phyloP scores from a whole-genome alignment of 2,113 vertebrate species.

The Macroglossus sobrinus region DNA sequence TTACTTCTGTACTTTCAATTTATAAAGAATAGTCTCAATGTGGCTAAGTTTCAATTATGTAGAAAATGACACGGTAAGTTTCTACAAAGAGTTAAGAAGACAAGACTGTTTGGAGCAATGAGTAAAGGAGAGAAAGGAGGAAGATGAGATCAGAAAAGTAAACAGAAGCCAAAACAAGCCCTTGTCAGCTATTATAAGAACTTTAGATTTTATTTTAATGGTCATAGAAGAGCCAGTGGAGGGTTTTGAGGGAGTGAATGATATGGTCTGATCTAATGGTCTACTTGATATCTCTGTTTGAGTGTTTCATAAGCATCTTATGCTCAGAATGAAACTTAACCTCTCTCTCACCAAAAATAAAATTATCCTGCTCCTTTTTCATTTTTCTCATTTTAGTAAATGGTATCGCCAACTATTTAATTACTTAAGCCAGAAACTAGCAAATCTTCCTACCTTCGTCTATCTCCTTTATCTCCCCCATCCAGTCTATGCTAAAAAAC shows the following conservation, averaged over 20 bases:
- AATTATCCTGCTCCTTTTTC: neutral
- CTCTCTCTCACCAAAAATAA: neutral
- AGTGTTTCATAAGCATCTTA: neutral
- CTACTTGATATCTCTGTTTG: neutral
- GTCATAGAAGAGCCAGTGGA: neutral
- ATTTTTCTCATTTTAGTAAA: neutral
- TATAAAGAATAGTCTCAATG: neutral
- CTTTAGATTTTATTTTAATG: neutral
- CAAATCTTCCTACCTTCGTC: neutral
- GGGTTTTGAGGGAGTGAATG: neutral
- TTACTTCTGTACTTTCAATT: neutral
- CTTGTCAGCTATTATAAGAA: neutral
- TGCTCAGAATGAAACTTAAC: neutral
- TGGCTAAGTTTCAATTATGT: neutral
- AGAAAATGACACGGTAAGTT: neutral
- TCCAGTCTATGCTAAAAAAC: neutral
- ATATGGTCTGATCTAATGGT: neutral
- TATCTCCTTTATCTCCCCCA: neutral
- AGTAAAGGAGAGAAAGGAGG: neutral
- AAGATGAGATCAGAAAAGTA: neutral
- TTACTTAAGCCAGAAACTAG: neutral
- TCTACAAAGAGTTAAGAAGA: neutral
- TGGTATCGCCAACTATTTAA: neutral
- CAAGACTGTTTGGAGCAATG: neutral
- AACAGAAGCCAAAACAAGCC: neutral